Conservation (phyloP, 2,113 vertebrate species). For the Salvelinus alpinus region DNA sequence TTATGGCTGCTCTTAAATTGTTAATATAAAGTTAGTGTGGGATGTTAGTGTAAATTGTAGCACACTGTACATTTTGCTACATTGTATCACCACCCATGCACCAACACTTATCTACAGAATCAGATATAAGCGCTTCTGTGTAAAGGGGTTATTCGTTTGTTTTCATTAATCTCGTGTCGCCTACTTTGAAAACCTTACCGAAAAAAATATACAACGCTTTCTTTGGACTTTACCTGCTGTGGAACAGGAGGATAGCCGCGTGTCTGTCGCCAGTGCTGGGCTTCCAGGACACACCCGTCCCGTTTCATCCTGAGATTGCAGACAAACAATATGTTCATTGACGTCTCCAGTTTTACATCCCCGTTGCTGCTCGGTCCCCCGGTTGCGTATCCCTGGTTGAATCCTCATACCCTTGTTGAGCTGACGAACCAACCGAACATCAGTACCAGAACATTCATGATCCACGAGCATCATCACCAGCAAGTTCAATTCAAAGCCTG, state of each 20-base stretch:
- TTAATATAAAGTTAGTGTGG: no score
- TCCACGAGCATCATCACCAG: constrained; percentile 46
- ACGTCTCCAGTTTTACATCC: constrained; percentile 51
- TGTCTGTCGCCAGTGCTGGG: constrained; percentile 27
- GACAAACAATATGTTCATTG: constrained; percentile 37
- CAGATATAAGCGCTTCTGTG: no score
- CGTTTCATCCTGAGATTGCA: constrained; percentile 55
- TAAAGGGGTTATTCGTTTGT: no score
- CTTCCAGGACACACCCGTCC: constrained; percentile 51
- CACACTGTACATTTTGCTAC: no score
- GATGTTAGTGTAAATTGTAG: no score
- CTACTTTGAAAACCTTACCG: neutral
- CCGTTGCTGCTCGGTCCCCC: constrained; percentile 45
- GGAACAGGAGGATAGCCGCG: constrained; percentile 61
- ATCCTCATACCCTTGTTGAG: constrained; percentile 53
- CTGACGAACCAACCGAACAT: constrained; percentile 48
- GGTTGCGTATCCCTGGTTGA: constrained; percentile 41
- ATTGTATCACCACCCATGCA: no score
- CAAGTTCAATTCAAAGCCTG: neutral
- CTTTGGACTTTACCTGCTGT: constrained; percentile 42
- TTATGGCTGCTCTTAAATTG: no score
- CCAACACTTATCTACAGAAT: no score
- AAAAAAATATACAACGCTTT: no score
- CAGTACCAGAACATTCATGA: constrained; percentile 49
- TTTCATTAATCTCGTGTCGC: no score